Conservation (phyloP, 2,888 invertebrate genomes). For the Leucophenga montana region DNA sequence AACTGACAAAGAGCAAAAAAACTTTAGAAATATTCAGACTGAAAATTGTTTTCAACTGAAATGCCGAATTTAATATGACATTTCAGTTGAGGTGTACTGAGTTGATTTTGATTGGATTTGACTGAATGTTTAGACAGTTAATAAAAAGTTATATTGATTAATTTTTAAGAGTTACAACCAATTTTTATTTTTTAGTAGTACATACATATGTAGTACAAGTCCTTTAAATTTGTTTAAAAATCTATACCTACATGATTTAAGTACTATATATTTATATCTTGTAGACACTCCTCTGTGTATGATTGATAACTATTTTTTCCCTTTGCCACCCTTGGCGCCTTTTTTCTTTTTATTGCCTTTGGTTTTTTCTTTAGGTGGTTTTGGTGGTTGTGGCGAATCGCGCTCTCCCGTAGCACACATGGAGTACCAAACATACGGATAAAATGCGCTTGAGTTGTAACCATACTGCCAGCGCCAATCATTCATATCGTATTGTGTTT, state of each 20-base stretch:
- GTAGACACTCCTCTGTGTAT: background rate
- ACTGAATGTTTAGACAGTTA: too few species aligned
- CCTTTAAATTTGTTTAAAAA: background rate
- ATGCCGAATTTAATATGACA: too few species aligned
- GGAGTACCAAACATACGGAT: slow-evolving; percentile 50
- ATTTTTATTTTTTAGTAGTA: background rate
- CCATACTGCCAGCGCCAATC: slow-evolving; percentile 71
- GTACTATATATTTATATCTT: too few species aligned
- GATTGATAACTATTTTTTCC: background rate
- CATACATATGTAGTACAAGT: too few species aligned
- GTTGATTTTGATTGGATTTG: too few species aligned
- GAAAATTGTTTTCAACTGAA: too few species aligned
- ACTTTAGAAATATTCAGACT: too few species aligned
- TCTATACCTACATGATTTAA: slow-evolving; percentile 32
- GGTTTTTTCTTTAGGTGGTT: background rate
- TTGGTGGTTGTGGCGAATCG: too few species aligned
- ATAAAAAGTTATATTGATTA: too few species aligned
- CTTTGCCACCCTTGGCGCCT: background rate
- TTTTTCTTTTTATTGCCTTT: background rate
- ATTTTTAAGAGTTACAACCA: background rate
- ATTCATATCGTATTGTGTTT: slow-evolving; percentile 76
- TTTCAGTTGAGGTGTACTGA: too few species aligned
- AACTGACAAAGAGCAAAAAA: too few species aligned
- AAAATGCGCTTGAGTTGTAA: slow-evolving; percentile 44
- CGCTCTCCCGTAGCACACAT: slow-evolving; percentile 46